Conservation (phyloP, 2,113 vertebrate species). For the Anser brachyrhynchus region DNA sequence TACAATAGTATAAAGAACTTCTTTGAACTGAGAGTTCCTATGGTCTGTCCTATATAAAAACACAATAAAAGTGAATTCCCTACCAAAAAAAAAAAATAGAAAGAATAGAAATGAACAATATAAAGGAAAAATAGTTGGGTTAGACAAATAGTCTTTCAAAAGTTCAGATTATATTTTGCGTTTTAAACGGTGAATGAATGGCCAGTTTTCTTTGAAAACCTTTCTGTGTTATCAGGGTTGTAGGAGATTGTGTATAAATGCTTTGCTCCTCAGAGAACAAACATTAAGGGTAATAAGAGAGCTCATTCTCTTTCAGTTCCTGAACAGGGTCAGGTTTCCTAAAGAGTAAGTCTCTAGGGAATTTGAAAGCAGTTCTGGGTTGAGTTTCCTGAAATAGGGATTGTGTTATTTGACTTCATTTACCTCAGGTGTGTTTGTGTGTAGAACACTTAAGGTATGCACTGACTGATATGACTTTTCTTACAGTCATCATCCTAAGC, state of each 20-base stretch:
- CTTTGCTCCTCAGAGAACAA: conserved; percentile 8
- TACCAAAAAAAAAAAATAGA: not conserved
- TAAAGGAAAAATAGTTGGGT: not conserved
- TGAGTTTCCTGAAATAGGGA: not conserved
- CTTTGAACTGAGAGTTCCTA: not conserved
- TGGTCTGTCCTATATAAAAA: not conserved
- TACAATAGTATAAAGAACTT: not conserved
- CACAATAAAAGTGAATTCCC: not conserved
- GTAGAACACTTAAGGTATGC: not conserved
- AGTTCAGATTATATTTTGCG: not conserved
- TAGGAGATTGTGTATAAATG: fast-evolving
- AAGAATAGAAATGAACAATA: not conserved
- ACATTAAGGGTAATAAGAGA: not conserved
- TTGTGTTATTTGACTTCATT: not conserved
- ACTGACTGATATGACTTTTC: not conserved
- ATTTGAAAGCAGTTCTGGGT: not conserved
- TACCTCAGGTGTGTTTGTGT: not conserved
- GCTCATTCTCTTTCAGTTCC: not conserved
- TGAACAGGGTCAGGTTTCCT: not conserved
- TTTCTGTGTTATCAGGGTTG: not conserved
- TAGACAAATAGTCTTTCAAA: not conserved
- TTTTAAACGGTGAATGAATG: not conserved
- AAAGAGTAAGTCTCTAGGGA: not conserved
- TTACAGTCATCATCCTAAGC: not conserved
- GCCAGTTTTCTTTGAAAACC: not conserved